Conservation (phyloP, 1,140 invertebrate genomes). For the Eubasilissa regina region DNA sequence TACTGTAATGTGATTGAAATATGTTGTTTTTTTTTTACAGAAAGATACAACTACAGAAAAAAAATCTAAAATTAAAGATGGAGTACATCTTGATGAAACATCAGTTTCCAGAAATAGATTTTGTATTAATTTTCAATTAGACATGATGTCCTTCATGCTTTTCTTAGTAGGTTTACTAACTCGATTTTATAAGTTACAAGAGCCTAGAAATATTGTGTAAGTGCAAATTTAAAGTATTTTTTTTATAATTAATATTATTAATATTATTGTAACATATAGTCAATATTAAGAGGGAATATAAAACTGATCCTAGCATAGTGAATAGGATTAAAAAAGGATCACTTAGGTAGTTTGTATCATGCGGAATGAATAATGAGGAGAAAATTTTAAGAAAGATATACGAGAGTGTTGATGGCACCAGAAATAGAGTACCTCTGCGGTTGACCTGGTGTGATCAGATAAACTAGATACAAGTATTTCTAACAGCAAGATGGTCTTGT, state of each 20-base stretch:
- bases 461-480: not conserved
- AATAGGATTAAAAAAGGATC: not conserved
- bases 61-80: conserved; percentile 30
- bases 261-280: not conserved
- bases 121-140: conserved; percentile 81
- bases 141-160: conserved; percentile 82
- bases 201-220: conserved; percentile 93
- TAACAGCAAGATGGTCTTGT: too few relatives aligned
- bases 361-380: too few relatives aligned
- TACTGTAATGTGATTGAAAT: not conserved
- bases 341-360: too few relatives aligned
- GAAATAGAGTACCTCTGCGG: not conserved
- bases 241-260: conserved; percentile 5
- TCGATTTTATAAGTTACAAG: conserved; percentile 86
- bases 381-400: too few relatives aligned
- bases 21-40: conserved; percentile 53
- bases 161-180: conserved; percentile 82
- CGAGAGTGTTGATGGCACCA: too few relatives aligned
- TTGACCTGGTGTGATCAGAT: not conserved
- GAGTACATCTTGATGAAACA: conserved; percentile 10
- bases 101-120: conserved; percentile 62
- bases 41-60: conserved; percentile 64
- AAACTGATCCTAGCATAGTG: not conserved
- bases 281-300: conserved; percentile 10
- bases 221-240: conserved; percentile 64